Conservation (phyloP, 2,113 vertebrate genomes). For the Callaeas wilsoni region DNA sequence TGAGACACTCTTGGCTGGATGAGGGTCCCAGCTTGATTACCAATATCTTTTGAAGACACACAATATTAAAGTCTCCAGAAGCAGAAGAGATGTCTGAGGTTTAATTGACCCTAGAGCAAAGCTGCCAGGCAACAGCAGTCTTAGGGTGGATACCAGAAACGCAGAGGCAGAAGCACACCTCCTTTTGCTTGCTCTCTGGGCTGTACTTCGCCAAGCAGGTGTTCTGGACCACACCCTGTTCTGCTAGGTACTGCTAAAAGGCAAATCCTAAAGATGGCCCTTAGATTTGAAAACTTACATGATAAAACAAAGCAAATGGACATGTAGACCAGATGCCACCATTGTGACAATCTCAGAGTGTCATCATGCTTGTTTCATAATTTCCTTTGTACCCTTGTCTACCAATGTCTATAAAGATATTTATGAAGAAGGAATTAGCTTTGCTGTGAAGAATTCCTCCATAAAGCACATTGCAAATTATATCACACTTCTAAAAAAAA, state of each 20-base stretch:
- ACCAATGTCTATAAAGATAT: background rate
- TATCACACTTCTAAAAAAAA: background rate
- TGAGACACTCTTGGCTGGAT: background rate
- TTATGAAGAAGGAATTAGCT: background rate
- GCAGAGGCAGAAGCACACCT: background rate
- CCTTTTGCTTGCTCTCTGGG: background rate
- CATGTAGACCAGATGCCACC: accelerated
- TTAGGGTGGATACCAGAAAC: background rate
- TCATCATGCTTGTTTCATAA: background rate
- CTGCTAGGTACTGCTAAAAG: background rate
- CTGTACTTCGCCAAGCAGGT: background rate
- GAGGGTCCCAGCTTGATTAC: background rate
- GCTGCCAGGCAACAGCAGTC: background rate
- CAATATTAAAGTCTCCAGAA: background rate
- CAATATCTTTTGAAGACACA: background rate
- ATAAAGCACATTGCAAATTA: background rate
- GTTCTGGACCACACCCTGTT: background rate
- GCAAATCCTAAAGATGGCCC: background rate
- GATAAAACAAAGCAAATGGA: background rate
- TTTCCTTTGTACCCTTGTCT: background rate
- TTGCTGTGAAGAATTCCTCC: background rate
- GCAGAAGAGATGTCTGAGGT: background rate
- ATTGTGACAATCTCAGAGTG: background rate
- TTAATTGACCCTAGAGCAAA: background rate
- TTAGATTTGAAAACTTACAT: background rate